These are phyloP conservation scores for Argya squamiceps DNA, from an alignment of 2,797 vertebrate species.

Conservation along the genomic window DNA sequence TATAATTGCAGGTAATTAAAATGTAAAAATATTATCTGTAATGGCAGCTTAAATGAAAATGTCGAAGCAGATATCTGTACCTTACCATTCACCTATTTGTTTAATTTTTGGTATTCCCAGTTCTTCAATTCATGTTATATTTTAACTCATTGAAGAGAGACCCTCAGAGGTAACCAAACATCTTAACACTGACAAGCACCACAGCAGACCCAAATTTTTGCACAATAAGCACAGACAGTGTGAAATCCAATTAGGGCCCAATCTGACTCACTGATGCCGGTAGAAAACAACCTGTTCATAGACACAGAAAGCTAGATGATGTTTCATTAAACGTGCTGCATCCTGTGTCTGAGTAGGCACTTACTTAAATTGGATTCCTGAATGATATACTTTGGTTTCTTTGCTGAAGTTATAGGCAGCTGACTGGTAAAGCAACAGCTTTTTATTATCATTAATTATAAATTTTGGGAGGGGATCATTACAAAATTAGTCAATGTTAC, in stretches of 20 bases:
- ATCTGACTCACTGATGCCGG: background rate
- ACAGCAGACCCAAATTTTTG: background rate
- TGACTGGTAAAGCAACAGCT: background rate
- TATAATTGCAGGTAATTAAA: conserved; percentile 10
- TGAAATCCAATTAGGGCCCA: background rate
- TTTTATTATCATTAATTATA: conserved; percentile 17
- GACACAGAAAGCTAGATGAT: background rate
- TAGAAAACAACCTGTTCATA: background rate
- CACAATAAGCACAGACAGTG: background rate
- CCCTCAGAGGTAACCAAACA: background rate
- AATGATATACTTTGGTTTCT: background rate
- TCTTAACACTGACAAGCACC: background rate
- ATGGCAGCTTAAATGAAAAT: background rate
- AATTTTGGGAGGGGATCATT: conserved; percentile 32
- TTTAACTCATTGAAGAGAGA: background rate
- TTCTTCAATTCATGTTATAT: background rate
- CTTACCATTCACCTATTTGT: background rate
- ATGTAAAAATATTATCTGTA: background rate
- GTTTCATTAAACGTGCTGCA: background rate
- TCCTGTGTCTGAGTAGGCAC: background rate
- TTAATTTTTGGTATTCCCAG: background rate
- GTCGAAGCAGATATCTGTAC: background rate
- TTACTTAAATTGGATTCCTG: background rate
- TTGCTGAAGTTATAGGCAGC: background rate
- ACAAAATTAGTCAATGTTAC: conserved; percentile 42